Base-by-base conservation (phyloP, 2,888 invertebrate species). In the Eristalis arbustorum region DNA sequence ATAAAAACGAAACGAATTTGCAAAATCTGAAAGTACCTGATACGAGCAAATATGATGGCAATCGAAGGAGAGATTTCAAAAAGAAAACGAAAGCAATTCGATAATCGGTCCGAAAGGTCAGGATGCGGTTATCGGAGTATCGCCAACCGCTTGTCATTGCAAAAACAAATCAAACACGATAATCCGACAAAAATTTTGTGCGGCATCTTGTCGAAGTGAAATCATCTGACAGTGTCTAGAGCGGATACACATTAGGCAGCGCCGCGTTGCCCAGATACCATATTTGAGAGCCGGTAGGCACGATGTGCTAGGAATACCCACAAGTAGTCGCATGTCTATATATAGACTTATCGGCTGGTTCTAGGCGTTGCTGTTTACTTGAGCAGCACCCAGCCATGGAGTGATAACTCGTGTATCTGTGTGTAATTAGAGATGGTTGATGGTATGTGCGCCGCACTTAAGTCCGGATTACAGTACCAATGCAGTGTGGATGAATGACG, bases 41-140 rank as follows among this genome's bases (percentile, higher is more conserved):
- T 23, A n/a, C 49, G 49, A n/a, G 14, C 31, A 62, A 18, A 31
- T 13, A 42, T 10, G 18, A 59, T 49, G 28, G 28, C 25, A 49
- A 72, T 23, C 31, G 57, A 40, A 64, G 49, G 57, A 78, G 1
- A 42, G 49, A 67, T 66, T 8, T 13, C 11, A 72, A 78, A 71
- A 61, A 28, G 62, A 73, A 79, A 72, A 62, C 56, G 67, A 79
- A 80, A 80, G 73, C 73, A 62, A 28, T 23, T 80, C 57, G 61
- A 79, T 79, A 73, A 72, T 72, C 72, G 25, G 11, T 34, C n/a
- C 49, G 23, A 80, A 25, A 80, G 80, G 80, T 80, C 80, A 74
- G 28, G 23, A 3, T 18, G 40, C 71, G 78, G 78, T 78, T 78
- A 78, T 78, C 78, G 57, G 59, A 64, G 49, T 72, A 31, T 72